Base-by-base conservation (phyloP, 2,797 vertebrate genomes). In the Kryptopterus vitreolus region DNA sequence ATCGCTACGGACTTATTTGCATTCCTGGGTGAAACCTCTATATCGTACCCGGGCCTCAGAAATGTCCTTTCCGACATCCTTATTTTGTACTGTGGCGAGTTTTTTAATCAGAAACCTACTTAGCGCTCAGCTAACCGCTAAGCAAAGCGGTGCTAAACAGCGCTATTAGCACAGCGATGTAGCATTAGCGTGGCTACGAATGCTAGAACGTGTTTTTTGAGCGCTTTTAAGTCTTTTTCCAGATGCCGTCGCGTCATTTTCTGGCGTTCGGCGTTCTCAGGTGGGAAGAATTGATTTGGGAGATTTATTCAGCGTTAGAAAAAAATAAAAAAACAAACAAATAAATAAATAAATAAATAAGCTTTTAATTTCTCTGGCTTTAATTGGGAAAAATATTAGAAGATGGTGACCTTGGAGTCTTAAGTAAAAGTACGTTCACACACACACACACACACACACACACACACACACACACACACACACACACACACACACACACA, bases 401-500 rank as follows among this genome's bases (percentile, higher is more conserved):
- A 7, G 29, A 18, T 15, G 5, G 7, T 33, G 18, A 63, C 29
- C 31, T 63, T 31, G 8, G 22, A 20, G 22, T 31, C 26, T 31
- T 1, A 62, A 62, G 59, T 62, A 29, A 33, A 33, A 63, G 16
- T 20, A n/a, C n/a, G 1, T 35, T 43, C 38, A 43, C 8, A 43
- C 38, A 43, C 1, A 9, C 11, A 38, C 10, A n/a, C 10, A 43
- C 20, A 43, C 29, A 33, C 61, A 20, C 11, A 38, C 10, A n/a
- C 10, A 43, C 20, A 43, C 29, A 33, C 61, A 20, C 29, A 18
- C 59, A 29, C 59, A 29, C 26, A 15, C 24, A 15, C 11, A 7
- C n/a, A 78, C 53, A 69, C 50, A 50, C 73, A 58, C 57, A 81
- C 46, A 77, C 73, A 50, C 59, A 78, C 62, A 65, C 31, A 58